Evolutionary conservation across 2,797 vertebrate genomes (phyloP).

Genomic region (Synaphobranchus kaupii): DNA sequence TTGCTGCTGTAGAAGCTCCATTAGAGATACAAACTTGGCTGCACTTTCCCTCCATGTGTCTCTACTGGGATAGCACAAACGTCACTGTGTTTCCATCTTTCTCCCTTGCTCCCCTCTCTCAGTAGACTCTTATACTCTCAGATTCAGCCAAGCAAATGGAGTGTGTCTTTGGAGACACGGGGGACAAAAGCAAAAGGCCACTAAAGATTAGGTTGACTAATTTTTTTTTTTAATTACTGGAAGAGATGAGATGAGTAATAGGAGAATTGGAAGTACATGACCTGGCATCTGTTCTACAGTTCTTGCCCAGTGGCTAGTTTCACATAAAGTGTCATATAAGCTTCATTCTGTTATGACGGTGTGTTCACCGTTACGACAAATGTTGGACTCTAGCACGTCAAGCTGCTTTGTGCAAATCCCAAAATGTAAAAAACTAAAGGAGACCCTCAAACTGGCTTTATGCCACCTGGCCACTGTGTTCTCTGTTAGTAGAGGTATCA

Average conservation of each 20-base stretch:
- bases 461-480: constrained; percentile 58
- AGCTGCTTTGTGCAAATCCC: constrained; percentile 59
- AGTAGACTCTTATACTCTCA: constrained; percentile 33
- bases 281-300: constrained; percentile 62
- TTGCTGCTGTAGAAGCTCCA: constrained; percentile 18
- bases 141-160: constrained; percentile 59
- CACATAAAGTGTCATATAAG: constrained; percentile 61
- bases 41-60: constrained; percentile 36
- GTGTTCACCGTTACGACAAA: constrained; percentile 59
- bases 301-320: constrained; percentile 75
- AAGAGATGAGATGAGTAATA: constrained; percentile 72
- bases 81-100: constrained; percentile 52
- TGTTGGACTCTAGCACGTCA: constrained; percentile 58
- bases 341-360: constrained; percentile 61
- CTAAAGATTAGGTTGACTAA: constrained; percentile 66
- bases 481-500: constrained; percentile 59
- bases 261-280: constrained; percentile 72
- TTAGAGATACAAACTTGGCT: constrained; percentile 10
- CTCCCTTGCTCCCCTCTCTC: constrained; percentile 55
- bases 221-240: constrained; percentile 57
- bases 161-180: constrained; percentile 61
- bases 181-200: constrained; percentile 68
- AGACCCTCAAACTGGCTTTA: constrained; percentile 62
- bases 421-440: constrained; percentile 69
- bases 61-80: constrained; percentile 17